phyloP scores from a whole-genome alignment of 2,113 vertebrate genomes.

The Triplophysa siluroides region DNA sequence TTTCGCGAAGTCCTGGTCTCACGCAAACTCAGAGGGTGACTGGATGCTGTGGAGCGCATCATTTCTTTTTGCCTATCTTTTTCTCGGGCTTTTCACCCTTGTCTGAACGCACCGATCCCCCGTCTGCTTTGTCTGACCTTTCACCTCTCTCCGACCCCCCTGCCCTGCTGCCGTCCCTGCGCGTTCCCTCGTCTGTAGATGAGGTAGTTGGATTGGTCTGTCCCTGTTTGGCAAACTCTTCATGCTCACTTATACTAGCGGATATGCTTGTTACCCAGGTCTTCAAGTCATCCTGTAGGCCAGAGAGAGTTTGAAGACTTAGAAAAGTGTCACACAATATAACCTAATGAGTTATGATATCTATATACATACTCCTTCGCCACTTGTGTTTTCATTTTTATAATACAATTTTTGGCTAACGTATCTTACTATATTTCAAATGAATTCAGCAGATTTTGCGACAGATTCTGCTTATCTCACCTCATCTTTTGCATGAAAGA shows the following conservation, averaged over 20 bases:
- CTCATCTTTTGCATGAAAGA: slow-evolving; percentile 94
- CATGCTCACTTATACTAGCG: slow-evolving; percentile 79
- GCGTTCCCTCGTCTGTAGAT: slow-evolving; percentile 90
- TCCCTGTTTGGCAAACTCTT: slow-evolving; percentile 84
- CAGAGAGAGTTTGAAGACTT: not conserved
- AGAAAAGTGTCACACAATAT: not conserved
- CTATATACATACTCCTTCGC: too few relatives aligned
- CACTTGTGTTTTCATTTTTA: too few relatives aligned
- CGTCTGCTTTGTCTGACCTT: slow-evolving; percentile 69
- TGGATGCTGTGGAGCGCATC: slow-evolving; percentile 55
- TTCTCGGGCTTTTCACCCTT: slow-evolving; percentile 74
- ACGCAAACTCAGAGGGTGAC: slow-evolving; percentile 28
- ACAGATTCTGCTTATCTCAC: slow-evolving; percentile 65
- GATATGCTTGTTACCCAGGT: slow-evolving; percentile 81
- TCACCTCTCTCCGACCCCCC: slow-evolving; percentile 71
- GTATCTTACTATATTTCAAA: too few relatives aligned
- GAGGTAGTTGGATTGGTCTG: slow-evolving; percentile 89
- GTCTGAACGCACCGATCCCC: slow-evolving; percentile 70
- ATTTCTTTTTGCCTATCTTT: slow-evolving; percentile 83
- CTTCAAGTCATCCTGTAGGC: slow-evolving; percentile 85
- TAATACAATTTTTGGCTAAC: too few relatives aligned
- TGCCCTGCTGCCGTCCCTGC: slow-evolving; percentile 80
- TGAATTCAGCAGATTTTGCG: too few relatives aligned
- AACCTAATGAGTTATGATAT: not conserved
- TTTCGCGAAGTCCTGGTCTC: slow-evolving; percentile 11